Conservation (phyloP, 2,888 invertebrate species). For the Cheilosia variabilis region DNA sequence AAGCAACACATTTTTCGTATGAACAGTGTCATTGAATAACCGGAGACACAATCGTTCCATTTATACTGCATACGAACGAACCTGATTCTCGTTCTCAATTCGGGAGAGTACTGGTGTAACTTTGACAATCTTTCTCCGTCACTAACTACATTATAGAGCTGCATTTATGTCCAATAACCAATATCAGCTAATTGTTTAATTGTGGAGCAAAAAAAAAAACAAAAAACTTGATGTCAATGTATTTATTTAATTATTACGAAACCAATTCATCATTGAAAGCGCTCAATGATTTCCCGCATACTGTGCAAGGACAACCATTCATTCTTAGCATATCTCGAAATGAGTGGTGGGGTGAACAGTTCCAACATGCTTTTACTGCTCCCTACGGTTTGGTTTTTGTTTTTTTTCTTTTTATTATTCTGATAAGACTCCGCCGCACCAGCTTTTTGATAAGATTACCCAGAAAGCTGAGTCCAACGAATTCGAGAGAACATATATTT, state of each 20-base stretch:
- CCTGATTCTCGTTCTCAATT: slow-evolving; percentile 42
- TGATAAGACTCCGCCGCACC: slow-evolving; percentile 55
- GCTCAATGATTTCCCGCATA: not conserved
- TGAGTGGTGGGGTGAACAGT: slow-evolving; percentile 20
- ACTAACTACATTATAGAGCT: not conserved
- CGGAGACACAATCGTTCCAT: slow-evolving; percentile 22
- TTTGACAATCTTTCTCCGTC: not conserved
- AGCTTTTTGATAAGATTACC: slow-evolving; percentile 68
- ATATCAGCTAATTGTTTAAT: slow-evolving; percentile 23
- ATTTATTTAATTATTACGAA: slow-evolving; percentile 1
- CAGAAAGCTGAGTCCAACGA: slow-evolving; percentile 38
- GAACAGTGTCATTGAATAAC: slow-evolving; percentile 19
- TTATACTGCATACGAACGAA: slow-evolving; percentile 20
- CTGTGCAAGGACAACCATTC: slow-evolving; percentile 1
- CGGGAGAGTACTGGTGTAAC: slow-evolving; percentile 21
- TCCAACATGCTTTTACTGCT: slow-evolving; percentile 42
- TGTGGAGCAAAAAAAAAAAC: not conserved
- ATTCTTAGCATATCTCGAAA: slow-evolving; percentile 8
- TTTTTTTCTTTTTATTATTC: slow-evolving; percentile 4
- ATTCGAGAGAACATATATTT: slow-evolving; percentile 19
- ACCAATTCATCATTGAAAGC: slow-evolving; percentile 20
- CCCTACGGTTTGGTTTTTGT: not conserved
- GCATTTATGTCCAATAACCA: not conserved
- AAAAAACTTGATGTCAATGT: not conserved
- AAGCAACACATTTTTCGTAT: not conserved